Base-by-base conservation (phyloP, 2,113 vertebrate species). In the Otolemur garnettii region DNA sequence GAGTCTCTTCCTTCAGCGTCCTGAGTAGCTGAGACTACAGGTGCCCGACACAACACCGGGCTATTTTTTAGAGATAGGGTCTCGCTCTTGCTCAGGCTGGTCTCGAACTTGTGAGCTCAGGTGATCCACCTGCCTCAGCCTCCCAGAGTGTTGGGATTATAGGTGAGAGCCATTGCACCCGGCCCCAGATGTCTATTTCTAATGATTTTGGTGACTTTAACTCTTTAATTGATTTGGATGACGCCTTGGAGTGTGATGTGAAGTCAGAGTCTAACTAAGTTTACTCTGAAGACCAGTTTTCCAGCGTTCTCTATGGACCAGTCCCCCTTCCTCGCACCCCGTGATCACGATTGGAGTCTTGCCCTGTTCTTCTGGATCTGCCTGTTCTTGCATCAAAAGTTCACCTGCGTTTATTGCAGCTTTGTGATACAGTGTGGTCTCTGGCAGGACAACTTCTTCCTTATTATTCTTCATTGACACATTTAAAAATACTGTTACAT, bases 321-420 rank as follows among this genome's bases (percentile, higher is more conserved):
- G 13, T 26, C 17, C 5, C 5, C 2, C 1, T 8, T 68, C 57
- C 55, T 3, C 0, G 0, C 1, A 0, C 19, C 35, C 1, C 2
- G 22, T 3, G 0, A 18, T 4, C 30, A 5, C 3, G 0, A 18
- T 15, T 78, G 8, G 45, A 9, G 45, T 50, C 45, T 50, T 10
- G 10, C 45, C 45, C 45, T 50, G 45, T 7, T 10, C 45, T 50
- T 50, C 10, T 9, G 45, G 45, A 26, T 50, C 50, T 9, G 4
- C 1, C 78, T 0, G 0, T 24, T 26, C 26, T 11, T 6, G 4
- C 3, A 0, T 11, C 35, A 1, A 0, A 0, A 3, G n/a, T 1
- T 10, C 78, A 4, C 0, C 1, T n/a, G 2, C 4, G 0, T 17
- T 21, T 15, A 0, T 4, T 5, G 7, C 6, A 0, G 11, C 11